Evolutionary conservation across 1,140 invertebrate species (phyloP).

Genomic region (Helicoverpa armigera): DNA sequence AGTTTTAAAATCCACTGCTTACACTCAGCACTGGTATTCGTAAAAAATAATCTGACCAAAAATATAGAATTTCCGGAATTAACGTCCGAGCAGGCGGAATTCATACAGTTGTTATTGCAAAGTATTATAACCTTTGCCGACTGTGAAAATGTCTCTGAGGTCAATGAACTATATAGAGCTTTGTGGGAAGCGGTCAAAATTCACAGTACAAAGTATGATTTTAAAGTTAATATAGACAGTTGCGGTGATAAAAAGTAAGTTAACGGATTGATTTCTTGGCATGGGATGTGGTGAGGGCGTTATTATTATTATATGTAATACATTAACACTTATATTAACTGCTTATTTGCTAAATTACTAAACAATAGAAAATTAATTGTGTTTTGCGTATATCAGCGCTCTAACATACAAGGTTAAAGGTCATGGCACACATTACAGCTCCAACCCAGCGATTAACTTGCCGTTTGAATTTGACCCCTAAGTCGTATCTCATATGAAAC

Average conservation of each 20-base stretch:
- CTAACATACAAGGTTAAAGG: too few relatives aligned
- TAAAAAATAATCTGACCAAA: neutral
- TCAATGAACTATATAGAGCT: neutral
- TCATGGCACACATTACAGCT: too few relatives aligned
- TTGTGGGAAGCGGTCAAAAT: neutral
- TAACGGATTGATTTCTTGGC: too few relatives aligned
- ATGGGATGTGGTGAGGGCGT: too few relatives aligned
- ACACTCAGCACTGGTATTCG: neutral
- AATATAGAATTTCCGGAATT: neutral
- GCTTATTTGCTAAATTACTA: too few relatives aligned
- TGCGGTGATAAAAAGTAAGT: constrained; percentile 6
- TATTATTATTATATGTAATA: too few relatives aligned
- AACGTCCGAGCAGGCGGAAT: neutral
- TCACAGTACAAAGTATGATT: neutral
- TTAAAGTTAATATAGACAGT: neutral
- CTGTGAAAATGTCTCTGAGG: neutral
- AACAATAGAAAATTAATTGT: too few relatives aligned
- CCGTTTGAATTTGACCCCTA: too few relatives aligned
- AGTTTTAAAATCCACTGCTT: constrained; percentile 1
- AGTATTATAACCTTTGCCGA: neutral
- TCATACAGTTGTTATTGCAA: neutral
- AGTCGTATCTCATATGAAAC: too few relatives aligned
- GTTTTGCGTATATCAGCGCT: too few relatives aligned
- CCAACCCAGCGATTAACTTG: too few relatives aligned
- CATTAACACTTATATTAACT: too few relatives aligned